Base-by-base conservation (phyloP, 2,113 vertebrate species). In the Lynx canadensis region DNA sequence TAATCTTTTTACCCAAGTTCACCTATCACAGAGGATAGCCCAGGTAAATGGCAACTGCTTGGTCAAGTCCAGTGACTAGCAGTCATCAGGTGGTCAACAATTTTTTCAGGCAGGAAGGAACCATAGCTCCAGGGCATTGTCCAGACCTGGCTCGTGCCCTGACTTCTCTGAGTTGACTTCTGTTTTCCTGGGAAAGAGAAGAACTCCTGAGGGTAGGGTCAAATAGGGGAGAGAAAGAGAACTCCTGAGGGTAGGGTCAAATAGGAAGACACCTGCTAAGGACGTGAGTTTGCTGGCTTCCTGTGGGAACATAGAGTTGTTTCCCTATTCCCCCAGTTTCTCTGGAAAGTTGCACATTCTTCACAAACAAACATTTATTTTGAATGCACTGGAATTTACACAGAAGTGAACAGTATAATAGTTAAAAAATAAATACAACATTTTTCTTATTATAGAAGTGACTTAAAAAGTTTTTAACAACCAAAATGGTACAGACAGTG, bases 311-410 rank as follows among this genome's bases (percentile, higher is more conserved):
- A 3, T 16, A 41, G 3, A 25, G 3, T 33, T 50, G 14, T 45
- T 29, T 27, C 65, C n/a, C 83, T 14, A 5, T 6, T 66, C 31
- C 16, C 14, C 21, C 25, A 19, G 31, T 57, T 41, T 76, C 76
- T 55, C 36, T 89, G 84, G 50, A 76, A 74, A 66, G 29, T 36
- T 57, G n/a, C 33, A 45, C 65, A 45, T 29, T 23, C 11, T 52
- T 96, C 21, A 73, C n/a, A 25, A 52, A 74, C n/a, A 71, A 93
- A 89, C 36, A 57, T 50, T 82, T 38, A 36, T 88, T 38, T 93
- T 36, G 60, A 31, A 36, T 48, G 14, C 74, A 50, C 55, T 45
- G 18, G 48, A 48, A n/a, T 81, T 76, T 55, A 31, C 45, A 80
- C 23, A 80, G 31, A 69, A 68, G 9, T 65, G n/a, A 81, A 52